Conservation (phyloP, 2,888 invertebrate genomes). For the Calameuta pallipes region DNA sequence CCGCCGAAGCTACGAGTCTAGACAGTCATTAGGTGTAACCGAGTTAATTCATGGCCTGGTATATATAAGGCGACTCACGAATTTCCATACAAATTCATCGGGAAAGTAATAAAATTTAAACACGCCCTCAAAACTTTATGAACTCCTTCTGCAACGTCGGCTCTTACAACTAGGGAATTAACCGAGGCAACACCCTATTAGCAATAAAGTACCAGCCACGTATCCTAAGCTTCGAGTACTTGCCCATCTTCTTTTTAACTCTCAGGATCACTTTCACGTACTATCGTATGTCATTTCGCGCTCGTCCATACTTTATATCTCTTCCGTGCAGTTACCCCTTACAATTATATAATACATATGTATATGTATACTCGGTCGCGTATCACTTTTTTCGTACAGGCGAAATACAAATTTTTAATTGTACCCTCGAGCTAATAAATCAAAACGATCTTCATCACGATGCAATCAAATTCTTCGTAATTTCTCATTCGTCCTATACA, state of each 20-base stretch:
- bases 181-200: conserved; percentile 56
- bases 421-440: neutral
- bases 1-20: conserved; percentile 14
- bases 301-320: conserved; percentile 12
- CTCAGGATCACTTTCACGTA: neutral
- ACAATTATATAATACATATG: too few species aligned
- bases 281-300: neutral
- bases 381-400: neutral
- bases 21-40: conserved; percentile 45
- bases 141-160: conserved; percentile 28
- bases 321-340: neutral
- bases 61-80: conserved; percentile 32
- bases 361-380: neutral
- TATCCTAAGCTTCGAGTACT: conserved; percentile 16
- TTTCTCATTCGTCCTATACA: too few species aligned
- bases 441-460: too few species aligned
- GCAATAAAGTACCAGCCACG: conserved; percentile 51
- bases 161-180: conserved; percentile 43
- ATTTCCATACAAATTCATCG: conserved; percentile 59
- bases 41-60: conserved; percentile 42
- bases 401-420: neutral
- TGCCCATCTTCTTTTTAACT: neutral
- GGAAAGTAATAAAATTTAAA: conserved; percentile 58
- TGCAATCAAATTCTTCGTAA: too few species aligned
- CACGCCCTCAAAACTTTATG: conserved; percentile 37